Percentiles rank a stretch among this genome's conserved stretches.
These are phyloP conservation scores for Leucoma salicis DNA, from an alignment of 2,888 invertebrate species.

Conservation along the genomic window DNA sequence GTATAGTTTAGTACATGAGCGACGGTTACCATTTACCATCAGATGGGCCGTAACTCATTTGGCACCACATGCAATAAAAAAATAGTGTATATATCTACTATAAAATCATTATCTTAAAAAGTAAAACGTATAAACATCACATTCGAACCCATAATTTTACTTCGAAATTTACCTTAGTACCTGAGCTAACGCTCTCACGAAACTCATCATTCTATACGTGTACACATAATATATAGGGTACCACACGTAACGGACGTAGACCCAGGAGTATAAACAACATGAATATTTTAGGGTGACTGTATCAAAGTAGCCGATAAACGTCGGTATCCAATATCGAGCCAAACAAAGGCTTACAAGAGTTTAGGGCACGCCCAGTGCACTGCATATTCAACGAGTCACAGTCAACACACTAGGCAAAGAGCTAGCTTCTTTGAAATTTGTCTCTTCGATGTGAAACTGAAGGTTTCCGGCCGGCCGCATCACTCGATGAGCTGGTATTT, in stretches of 20 bases:
- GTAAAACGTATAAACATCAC: no score
- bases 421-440: conserved; percentile 7
- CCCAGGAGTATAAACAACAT: conserved; percentile 42
- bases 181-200: conserved; percentile 8
- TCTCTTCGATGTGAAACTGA: no score
- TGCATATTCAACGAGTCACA: conserved; percentile 76
- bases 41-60: no score
- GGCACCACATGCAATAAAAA: no score
- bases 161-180: not conserved
- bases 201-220: conserved; percentile 25
- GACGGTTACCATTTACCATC: no score
- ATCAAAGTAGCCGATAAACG: conserved; percentile 68
- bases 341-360: conserved; percentile 81
- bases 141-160: not conserved
- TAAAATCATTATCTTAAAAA: no score
- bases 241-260: conserved; percentile 29
- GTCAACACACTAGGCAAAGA: conserved; percentile 49
- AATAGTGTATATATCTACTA: no score
- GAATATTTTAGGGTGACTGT: conserved; percentile 52
- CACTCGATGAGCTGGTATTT: no score
- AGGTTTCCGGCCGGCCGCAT: no score
- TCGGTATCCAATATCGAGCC: conserved; percentile 72
- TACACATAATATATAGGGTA: conserved; percentile 8
- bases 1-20: no score
- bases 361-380: conserved; percentile 69